Conservation (phyloP, 2,888 invertebrate genomes). For the Fabriciana adippe region DNA sequence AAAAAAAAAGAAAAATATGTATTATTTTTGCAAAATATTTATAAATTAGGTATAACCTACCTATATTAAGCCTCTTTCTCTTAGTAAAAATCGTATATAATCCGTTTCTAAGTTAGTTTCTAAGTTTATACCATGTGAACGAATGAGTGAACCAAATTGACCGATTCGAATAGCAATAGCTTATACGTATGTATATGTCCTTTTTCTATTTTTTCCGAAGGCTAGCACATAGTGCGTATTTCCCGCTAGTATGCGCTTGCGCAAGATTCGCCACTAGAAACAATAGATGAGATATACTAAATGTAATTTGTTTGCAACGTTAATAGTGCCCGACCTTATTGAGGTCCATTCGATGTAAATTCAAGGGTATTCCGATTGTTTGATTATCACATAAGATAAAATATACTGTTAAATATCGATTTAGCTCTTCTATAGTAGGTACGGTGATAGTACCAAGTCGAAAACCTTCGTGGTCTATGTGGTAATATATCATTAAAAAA, state of each 20-base stretch:
- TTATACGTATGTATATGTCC: neutral
- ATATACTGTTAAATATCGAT: neutral
- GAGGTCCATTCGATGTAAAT: slow-evolving; percentile 14
- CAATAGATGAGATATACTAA: slow-evolving; percentile 18
- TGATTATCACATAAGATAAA: slow-evolving; percentile 15
- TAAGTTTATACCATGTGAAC: neutral
- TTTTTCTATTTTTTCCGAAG: slow-evolving; percentile 11
- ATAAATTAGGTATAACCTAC: no score
- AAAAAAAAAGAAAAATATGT: no score
- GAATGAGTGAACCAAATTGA: neutral
- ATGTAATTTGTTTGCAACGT: slow-evolving; percentile 22
- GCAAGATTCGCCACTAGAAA: slow-evolving; percentile 16
- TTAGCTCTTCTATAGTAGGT: no score
- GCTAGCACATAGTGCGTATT: neutral
- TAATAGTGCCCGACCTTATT: slow-evolving; percentile 23
- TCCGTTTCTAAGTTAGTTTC: neutral
- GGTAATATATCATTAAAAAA: no score
- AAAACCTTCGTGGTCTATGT: no score
- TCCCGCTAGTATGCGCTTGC: slow-evolving; percentile 10
- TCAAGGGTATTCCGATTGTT: slow-evolving; percentile 17
- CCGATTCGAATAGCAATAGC: neutral
- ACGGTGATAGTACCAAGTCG: no score
- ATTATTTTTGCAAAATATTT: no score
- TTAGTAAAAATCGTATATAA: no score
- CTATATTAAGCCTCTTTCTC: no score